Percentiles rank a stretch among this genome's conserved stretches.
phyloP scores from a whole-genome alignment of 1,140 invertebrate genomes.

The Bemisia tabaci region DNA sequence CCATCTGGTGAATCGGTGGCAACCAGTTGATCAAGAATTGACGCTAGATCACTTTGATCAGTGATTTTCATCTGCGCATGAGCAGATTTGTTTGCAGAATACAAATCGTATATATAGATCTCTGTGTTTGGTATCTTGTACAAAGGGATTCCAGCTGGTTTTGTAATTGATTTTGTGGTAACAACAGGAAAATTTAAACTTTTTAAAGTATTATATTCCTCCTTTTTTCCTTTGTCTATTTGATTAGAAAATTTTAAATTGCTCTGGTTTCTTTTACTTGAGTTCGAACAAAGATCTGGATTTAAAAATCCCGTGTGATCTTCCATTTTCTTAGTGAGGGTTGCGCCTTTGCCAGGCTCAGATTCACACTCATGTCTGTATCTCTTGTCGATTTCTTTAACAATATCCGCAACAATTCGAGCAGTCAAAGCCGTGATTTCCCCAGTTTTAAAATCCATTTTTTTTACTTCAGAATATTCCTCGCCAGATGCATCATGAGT shows the following conservation, averaged over 20 bases:
- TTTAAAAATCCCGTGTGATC: too few relatives aligned
- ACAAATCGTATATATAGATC: background rate
- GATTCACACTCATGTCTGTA: too few relatives aligned
- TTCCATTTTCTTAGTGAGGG: too few relatives aligned
- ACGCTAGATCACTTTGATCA: too few relatives aligned
- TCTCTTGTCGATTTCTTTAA: background rate
- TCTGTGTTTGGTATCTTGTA: background rate
- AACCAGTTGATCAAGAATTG: too few relatives aligned
- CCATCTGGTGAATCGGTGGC: too few relatives aligned
- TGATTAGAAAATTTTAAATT: background rate
- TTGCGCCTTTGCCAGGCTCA: too few relatives aligned
- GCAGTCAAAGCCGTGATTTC: background rate
- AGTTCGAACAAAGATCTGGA: too few relatives aligned
- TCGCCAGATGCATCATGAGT: background rate
- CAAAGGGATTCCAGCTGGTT: background rate
- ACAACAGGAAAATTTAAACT: background rate
- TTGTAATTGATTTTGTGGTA: background rate
- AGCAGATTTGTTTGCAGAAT: too few relatives aligned
- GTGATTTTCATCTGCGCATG: too few relatives aligned
- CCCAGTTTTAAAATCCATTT: background rate
- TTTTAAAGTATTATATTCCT: background rate
- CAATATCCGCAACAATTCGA: background rate
- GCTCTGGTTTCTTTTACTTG: too few relatives aligned
- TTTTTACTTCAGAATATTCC: background rate
- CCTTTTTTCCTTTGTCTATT: background rate